Evolutionary conservation across 2,888 invertebrate genomes (phyloP).

Genomic region (Drosophila rubida): DNA sequence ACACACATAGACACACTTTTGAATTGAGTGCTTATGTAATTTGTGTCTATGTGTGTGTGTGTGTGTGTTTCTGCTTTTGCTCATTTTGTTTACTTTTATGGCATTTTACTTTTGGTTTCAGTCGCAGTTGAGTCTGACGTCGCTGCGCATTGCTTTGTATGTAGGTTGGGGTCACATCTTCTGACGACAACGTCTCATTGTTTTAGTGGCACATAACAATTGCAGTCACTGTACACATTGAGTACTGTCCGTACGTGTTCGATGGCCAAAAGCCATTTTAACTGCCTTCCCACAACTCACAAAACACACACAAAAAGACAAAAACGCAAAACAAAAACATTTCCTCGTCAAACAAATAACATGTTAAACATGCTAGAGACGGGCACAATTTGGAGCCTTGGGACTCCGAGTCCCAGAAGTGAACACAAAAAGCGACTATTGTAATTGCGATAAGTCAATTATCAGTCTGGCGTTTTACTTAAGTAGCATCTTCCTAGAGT

Average conservation of each 20-base stretch:
- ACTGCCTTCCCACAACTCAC: constrained; percentile 26
- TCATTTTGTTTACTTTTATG: constrained; percentile 34
- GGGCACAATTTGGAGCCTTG: constrained; percentile 4
- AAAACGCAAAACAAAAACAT: constrained; percentile 31
- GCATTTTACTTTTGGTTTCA: constrained; percentile 55
- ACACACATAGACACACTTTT: constrained; percentile 12
- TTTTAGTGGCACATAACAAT: constrained; percentile 58
- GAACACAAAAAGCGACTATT: background rate
- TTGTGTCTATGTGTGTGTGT: too few relatives aligned
- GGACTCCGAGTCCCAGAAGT: background rate
- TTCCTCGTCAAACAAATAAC: constrained; percentile 45
- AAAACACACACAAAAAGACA: constrained; percentile 1
- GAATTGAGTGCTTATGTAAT: constrained; percentile 62
- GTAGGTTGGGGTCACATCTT: constrained; percentile 77
- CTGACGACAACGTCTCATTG: constrained; percentile 65
- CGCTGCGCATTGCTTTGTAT: constrained; percentile 55
- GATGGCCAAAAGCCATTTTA: constrained; percentile 45
- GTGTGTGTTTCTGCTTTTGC: constrained; percentile 27
- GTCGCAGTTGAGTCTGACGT: constrained; percentile 74
- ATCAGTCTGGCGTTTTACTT: background rate
- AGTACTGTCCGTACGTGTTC: constrained; percentile 49
- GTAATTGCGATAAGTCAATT: background rate
- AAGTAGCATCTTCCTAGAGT: background rate
- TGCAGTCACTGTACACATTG: constrained; percentile 48
- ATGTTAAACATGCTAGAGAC: background rate